Evolutionary conservation across 2,113 vertebrate species (phyloP).

Genomic region (Dicerorhinus sumatrensis): DNA sequence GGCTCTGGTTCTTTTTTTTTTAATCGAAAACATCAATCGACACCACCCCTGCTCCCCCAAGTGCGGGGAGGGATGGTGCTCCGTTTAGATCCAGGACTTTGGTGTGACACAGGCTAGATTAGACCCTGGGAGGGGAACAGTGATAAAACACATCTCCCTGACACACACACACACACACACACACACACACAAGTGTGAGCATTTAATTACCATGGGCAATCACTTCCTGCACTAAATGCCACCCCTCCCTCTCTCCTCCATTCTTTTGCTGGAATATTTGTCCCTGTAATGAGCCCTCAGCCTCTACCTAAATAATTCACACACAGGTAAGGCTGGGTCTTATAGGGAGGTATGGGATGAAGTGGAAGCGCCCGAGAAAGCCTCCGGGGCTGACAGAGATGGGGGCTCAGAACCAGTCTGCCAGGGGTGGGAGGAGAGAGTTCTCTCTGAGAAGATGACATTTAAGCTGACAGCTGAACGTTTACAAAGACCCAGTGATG

Average conservation of each 20-base stretch:
- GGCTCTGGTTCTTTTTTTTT: conserved; percentile 64
- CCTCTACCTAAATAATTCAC: conserved; percentile 84
- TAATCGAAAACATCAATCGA: conserved; percentile 85
- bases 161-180: not conserved
- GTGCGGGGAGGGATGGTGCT: not conserved
- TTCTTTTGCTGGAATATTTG: conserved; percentile 80
- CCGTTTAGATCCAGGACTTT: not conserved
- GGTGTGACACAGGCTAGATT: not conserved
- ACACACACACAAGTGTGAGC: not conserved
- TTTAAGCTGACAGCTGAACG: not conserved
- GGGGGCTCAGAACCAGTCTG: not conserved
- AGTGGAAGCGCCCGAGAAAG: not conserved
- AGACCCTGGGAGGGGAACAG: conserved; percentile 67
- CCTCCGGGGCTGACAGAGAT: not conserved
- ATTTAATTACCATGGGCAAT: not conserved
- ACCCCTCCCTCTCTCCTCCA: conserved; percentile 65
- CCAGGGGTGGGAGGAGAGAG: not conserved
- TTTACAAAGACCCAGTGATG: not conserved
- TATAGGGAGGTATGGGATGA: not conserved
- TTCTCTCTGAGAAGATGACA: not conserved
- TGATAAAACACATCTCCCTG: conserved; percentile 67
- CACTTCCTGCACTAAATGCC: conserved; percentile 72
- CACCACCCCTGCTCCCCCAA: not conserved
- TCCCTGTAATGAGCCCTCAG: conserved; percentile 81
- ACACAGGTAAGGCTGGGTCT: conserved; percentile 33